Conservation (phyloP, 1,140 invertebrate species). For the Pseudomyrmex flavicornis region DNA sequence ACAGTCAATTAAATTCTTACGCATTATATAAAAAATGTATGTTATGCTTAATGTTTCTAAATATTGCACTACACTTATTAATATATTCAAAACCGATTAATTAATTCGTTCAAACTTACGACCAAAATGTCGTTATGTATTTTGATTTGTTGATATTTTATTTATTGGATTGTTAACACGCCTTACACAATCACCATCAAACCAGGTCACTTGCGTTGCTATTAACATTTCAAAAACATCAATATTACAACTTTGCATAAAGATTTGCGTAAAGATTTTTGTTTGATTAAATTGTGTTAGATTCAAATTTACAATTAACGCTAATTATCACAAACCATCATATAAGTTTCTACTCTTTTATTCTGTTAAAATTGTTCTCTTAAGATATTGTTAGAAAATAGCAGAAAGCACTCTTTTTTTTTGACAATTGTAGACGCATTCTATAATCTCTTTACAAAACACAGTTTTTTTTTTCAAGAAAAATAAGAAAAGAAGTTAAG, state of each 20-base stretch:
- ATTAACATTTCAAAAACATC: neutral
- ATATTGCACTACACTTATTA: neutral
- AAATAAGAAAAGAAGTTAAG: neutral
- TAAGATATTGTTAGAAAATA: neutral
- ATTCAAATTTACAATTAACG: neutral
- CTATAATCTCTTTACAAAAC: too few species aligned
- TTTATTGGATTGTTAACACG: slow-evolving; percentile 5
- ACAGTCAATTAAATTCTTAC: neutral
- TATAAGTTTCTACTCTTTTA: neutral
- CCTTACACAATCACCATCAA: neutral
- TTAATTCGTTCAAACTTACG: neutral
- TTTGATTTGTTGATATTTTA: neutral
- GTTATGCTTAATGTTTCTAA: too few species aligned
- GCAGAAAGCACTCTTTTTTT: too few species aligned
- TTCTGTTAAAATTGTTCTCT: neutral
- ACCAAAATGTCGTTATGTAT: neutral
- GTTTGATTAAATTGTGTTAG: neutral
- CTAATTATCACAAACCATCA: neutral
- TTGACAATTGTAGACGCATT: too few species aligned
- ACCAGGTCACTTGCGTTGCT: neutral
- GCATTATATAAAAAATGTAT: neutral
- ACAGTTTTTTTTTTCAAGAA: too few species aligned
- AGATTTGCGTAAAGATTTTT: neutral
- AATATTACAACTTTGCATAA: neutral
- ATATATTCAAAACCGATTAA: neutral